Evolutionary conservation across 1,140 invertebrate genomes (phyloP).

Genomic region (Papilio glaucus): DNA sequence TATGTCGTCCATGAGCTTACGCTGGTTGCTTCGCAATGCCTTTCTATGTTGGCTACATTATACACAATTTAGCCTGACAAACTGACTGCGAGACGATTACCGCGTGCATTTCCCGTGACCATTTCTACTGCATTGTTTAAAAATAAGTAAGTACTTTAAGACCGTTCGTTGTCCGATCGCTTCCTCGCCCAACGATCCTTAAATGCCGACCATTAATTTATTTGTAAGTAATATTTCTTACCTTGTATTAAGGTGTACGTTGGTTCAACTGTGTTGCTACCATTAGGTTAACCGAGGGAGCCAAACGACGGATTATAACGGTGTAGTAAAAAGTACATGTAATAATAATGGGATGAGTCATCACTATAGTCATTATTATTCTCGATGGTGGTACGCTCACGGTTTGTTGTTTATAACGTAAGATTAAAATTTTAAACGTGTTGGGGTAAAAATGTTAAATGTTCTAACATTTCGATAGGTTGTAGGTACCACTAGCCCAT

Average conservation of each 20-base stretch:
- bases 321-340: conserved; percentile 10
- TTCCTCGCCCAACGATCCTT: conserved; percentile 32
- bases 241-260: conserved; percentile 15
- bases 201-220: neutral
- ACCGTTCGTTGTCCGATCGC: conserved; percentile 9
- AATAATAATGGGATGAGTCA: conserved; percentile 28
- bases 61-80: conserved; percentile 13
- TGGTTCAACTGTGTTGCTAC: neutral
- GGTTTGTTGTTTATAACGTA: conserved; percentile 18
- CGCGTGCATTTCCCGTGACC: conserved; percentile 66
- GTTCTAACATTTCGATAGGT: no score
- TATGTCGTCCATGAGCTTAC: neutral
- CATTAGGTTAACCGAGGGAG: conserved; percentile 29
- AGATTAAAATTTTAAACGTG: conserved; percentile 11
- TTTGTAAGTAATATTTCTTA: neutral
- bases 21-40: neutral
- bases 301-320: conserved; percentile 35
- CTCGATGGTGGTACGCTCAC: conserved; percentile 11
- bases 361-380: conserved; percentile 22
- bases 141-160: conserved; percentile 48
- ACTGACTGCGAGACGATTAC: conserved; percentile 42
- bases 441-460: neutral
- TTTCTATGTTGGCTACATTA: conserved; percentile 9
- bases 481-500: no score
- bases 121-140: conserved; percentile 48